Conservation (phyloP, 1,140 invertebrate genomes). For the Ptiloglossa arizonensis region DNA sequence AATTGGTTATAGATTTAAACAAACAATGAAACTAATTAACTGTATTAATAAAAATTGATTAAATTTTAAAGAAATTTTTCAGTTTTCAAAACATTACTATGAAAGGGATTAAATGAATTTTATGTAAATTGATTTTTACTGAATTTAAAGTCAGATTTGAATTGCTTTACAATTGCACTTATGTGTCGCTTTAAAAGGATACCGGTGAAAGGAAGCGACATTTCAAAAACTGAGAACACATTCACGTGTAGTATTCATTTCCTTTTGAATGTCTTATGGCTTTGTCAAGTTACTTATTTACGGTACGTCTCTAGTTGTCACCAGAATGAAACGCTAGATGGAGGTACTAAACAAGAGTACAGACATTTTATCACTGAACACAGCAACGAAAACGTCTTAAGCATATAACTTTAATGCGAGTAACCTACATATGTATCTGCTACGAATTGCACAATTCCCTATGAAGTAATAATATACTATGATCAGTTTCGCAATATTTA, state of each 20-base stretch:
- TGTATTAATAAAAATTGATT: not conserved
- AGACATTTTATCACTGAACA: too few species aligned
- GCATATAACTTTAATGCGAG: too few species aligned
- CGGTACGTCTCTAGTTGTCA: too few species aligned
- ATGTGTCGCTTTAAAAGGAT: slow-evolving; percentile 84
- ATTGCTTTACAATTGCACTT: slow-evolving; percentile 86
- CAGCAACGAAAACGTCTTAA: too few species aligned
- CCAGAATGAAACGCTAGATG: too few species aligned
- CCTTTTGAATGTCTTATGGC: too few species aligned
- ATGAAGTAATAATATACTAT: too few species aligned
- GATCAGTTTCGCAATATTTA: too few species aligned
- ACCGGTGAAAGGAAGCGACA: slow-evolving; percentile 87
- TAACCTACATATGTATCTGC: too few species aligned
- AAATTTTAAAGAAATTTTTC: not conserved
- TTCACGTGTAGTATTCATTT: not conserved
- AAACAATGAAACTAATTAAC: not conserved
- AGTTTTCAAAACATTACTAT: slow-evolving; percentile 85
- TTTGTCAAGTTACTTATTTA: too few species aligned
- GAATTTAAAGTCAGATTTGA: slow-evolving; percentile 89
- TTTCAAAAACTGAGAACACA: slow-evolving; percentile 66
- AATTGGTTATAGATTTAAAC: not conserved
- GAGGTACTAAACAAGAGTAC: too few species aligned
- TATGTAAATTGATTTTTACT: slow-evolving; percentile 89
- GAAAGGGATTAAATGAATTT: slow-evolving; percentile 94
- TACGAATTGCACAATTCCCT: too few species aligned